phyloP scores from a whole-genome alignment of 2,888 invertebrate species.

The Mantis religiosa region DNA sequence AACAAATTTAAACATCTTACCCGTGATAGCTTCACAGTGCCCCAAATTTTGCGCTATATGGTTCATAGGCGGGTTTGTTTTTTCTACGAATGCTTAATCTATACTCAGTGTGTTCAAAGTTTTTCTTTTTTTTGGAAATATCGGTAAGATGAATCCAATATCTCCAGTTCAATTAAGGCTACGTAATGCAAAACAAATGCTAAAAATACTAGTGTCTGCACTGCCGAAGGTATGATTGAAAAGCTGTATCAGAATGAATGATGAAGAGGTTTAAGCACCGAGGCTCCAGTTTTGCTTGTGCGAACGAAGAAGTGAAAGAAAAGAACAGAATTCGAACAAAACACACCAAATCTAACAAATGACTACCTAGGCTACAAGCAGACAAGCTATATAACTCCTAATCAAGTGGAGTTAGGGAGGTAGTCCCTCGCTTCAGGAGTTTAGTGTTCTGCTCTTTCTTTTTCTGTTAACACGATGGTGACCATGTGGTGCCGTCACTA shows the following conservation, averaged over 20 bases:
- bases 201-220: too few species aligned
- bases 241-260: too few species aligned
- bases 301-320: not conserved
- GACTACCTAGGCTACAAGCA: not conserved
- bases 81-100: not conserved
- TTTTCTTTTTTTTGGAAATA: too few species aligned
- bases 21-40: too few species aligned
- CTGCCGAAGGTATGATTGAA: too few species aligned
- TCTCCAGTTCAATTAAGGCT: too few species aligned
- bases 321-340: not conserved
- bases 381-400: constrained; percentile 20
- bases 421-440: constrained; percentile 15
- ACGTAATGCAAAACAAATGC: too few species aligned
- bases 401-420: constrained; percentile 11
- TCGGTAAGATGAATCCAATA: too few species aligned
- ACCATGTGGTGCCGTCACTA: constrained; percentile 10
- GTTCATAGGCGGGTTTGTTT: too few species aligned
- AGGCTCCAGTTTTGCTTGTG: not conserved
- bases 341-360: constrained; percentile 9
- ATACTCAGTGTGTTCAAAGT: too few species aligned
- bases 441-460: not conserved
- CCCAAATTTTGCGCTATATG: not conserved
- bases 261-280: not conserved
- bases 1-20: too few species aligned
- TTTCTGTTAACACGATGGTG: not conserved